Evolutionary conservation across 2,113 vertebrate genomes (phyloP).

Genomic region (Ictidomys tridecemlineatus): DNA sequence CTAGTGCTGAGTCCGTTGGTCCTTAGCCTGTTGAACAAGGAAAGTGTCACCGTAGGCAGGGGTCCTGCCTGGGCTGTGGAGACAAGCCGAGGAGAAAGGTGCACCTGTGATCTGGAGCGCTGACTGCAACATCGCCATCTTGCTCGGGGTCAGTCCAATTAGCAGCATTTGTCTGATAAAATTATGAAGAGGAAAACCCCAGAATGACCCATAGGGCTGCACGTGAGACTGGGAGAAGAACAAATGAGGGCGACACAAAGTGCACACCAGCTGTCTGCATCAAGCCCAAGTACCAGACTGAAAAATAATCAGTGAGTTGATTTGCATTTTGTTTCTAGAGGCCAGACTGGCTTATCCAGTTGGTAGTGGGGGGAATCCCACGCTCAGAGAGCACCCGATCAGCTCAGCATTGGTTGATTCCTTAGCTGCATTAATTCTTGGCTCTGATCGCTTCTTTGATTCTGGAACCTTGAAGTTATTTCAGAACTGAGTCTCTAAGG

Average conservation of each 20-base stretch:
- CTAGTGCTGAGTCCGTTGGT: background rate
- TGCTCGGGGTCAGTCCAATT: conserved; percentile 69
- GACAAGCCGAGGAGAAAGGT: conserved; percentile 32
- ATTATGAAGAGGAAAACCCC: conserved; percentile 59
- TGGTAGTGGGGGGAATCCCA: background rate
- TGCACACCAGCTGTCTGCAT: background rate
- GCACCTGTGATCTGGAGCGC: background rate
- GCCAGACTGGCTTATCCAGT: background rate
- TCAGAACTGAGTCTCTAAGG: background rate
- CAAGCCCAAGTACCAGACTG: background rate
- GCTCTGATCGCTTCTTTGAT: conserved; percentile 14
- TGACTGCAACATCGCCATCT: background rate
- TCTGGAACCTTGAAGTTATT: background rate
- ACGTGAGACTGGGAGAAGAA: conserved; percentile 11
- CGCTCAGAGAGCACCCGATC: background rate
- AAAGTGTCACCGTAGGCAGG: background rate
- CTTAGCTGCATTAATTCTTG: background rate
- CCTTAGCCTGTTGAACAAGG: conserved; percentile 33
- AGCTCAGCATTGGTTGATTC: background rate
- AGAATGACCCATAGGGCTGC: background rate
- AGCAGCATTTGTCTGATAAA: conserved; percentile 73
- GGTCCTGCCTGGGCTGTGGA: background rate
- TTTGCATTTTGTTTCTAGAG: background rate
- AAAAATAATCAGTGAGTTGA: background rate
- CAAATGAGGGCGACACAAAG: conserved; percentile 53